Evolutionary conservation across 2,888 invertebrate genomes (phyloP).

Genomic region (Anoplius nigerrimus): DNA sequence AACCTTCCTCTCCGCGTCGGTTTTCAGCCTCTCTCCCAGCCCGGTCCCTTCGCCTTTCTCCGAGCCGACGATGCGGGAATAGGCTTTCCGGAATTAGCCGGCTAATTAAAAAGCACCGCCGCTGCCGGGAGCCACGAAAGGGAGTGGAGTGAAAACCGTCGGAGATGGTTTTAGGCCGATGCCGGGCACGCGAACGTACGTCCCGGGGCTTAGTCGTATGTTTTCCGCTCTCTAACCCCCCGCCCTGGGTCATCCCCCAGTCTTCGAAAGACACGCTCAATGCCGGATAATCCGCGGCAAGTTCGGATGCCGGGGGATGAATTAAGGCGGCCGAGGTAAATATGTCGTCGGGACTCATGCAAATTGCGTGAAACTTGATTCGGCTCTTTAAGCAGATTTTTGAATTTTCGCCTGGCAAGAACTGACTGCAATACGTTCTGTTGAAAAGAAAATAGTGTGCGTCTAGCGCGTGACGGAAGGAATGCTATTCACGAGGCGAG

Average conservation of each 20-base stretch:
- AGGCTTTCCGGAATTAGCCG: slow-evolving; percentile 29
- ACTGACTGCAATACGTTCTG: too few species aligned
- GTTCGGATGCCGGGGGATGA: too few species aligned
- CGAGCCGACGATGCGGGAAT: slow-evolving; percentile 27
- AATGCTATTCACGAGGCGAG: too few species aligned
- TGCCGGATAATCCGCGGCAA: too few species aligned
- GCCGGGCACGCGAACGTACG: background rate
- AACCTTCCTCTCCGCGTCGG: background rate
- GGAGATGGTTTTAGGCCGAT: background rate
- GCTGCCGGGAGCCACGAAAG: background rate
- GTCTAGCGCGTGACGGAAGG: too few species aligned
- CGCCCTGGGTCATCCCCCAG: background rate
- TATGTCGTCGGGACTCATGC: too few species aligned
- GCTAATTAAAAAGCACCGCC: slow-evolving; percentile 39
- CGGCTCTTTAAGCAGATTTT: too few species aligned
- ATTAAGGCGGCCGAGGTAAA: too few species aligned
- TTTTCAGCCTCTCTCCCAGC: background rate
- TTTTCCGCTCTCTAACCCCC: background rate
- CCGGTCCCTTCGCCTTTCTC: slow-evolving; percentile 4
- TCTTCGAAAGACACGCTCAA: too few species aligned
- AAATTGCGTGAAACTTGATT: too few species aligned
- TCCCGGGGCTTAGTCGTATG: background rate
- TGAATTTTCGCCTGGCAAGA: too few species aligned
- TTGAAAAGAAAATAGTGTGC: too few species aligned
- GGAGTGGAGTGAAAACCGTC: slow-evolving; percentile 2